Evolutionary conservation across 2,113 vertebrate species (phyloP).

Genomic region (Eulemur macaco): DNA sequence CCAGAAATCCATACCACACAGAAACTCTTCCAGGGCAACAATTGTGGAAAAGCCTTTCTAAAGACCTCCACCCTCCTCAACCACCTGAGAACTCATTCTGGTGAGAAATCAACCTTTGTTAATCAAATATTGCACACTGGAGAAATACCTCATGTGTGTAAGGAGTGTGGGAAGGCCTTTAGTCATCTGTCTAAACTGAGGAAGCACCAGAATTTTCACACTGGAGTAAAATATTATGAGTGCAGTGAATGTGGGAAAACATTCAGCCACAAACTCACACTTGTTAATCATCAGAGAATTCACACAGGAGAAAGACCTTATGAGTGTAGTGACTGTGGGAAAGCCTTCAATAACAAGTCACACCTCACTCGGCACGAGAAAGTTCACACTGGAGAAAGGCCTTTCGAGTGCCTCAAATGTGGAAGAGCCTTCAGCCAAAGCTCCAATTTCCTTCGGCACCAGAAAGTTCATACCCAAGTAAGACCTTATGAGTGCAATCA

Average conservation of each 20-base stretch:
- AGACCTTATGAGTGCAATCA: conserved; percentile 13
- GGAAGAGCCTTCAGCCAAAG: conserved; percentile 47
- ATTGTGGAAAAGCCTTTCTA: not conserved
- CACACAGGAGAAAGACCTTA: conserved; percentile 23
- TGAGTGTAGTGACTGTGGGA: not conserved
- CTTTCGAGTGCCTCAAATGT: conserved; percentile 47
- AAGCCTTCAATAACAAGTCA: conserved; percentile 28
- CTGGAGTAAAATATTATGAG: not conserved
- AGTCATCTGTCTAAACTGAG: not conserved
- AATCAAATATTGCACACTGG: not conserved
- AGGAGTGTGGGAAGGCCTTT: not conserved
- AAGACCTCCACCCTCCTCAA: not conserved
- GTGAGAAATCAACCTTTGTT: not conserved
- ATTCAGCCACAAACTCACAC: not conserved
- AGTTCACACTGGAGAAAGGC: conserved; percentile 42
- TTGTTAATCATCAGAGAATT: conserved; percentile 32
- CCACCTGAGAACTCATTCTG: not conserved
- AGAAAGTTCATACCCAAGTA: conserved; percentile 37
- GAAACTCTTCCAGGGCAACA: not conserved
- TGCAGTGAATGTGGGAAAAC: not conserved
- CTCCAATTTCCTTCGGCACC: conserved; percentile 28
- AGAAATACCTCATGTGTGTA: not conserved
- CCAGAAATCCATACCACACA: not conserved
- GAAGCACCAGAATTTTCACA: conserved; percentile 13
- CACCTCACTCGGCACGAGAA: conserved; percentile 33